Evolutionary conservation across 2,888 invertebrate species (phyloP).

Genomic region (Pterobdella sp.): DNA sequence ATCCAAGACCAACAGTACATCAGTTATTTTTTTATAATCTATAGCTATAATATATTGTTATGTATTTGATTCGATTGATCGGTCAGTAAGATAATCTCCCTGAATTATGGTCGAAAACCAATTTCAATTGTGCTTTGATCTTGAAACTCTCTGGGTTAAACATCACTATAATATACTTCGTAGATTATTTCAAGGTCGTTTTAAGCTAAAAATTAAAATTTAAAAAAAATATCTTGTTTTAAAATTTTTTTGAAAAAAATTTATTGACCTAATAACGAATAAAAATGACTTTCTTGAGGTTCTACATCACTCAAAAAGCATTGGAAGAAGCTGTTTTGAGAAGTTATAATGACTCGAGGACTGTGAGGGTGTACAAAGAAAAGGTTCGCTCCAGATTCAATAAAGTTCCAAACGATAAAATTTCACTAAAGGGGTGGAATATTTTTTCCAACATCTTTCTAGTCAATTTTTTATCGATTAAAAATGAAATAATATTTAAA

Average conservation of each 20-base stretch:
- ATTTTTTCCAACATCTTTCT: too few species aligned
- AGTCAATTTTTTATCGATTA: too few species aligned
- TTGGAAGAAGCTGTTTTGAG: slow-evolving; percentile 12
- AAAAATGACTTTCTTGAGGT: slow-evolving; percentile 19
- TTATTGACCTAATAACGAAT: too few species aligned
- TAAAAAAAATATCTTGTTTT: too few species aligned
- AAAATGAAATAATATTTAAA: too few species aligned
- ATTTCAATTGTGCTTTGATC: background rate
- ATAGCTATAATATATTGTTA: background rate
- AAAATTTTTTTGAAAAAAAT: too few species aligned
- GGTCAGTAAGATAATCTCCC: background rate
- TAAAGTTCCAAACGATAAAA: too few species aligned
- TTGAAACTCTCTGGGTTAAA: background rate
- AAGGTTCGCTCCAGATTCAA: too few species aligned
- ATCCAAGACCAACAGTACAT: slow-evolving; percentile 6
- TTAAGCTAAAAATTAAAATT: too few species aligned
- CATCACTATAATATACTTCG: background rate
- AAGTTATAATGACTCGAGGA: slow-evolving; percentile 19
- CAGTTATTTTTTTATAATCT: background rate
- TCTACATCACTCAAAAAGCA: slow-evolving; percentile 24
- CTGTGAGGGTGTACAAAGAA: slow-evolving; percentile 13
- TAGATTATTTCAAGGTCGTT: too few species aligned
- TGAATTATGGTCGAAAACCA: background rate
- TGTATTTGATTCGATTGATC: background rate
- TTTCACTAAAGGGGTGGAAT: too few species aligned